A percentile compares a stretch with the other conserved stretches of the same genome.
phyloP scores from a whole-genome alignment of 2,113 vertebrate genomes.

The Cyanoramphus novaezelandiae region DNA sequence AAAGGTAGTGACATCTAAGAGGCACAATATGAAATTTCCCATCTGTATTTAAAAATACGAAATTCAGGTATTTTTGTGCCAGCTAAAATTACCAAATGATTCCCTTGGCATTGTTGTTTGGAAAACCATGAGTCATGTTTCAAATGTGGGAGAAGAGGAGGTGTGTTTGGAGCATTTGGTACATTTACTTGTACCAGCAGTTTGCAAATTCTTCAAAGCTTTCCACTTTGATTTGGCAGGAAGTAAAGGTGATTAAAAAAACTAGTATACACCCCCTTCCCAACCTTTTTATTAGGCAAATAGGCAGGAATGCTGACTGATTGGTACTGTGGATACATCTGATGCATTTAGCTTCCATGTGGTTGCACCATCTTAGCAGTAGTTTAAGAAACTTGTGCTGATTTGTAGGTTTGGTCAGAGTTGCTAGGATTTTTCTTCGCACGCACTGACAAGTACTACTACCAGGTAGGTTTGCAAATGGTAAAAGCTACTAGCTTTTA shows the following conservation, averaged over 20 bases:
- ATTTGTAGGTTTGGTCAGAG: neutral
- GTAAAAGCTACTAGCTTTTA: neutral
- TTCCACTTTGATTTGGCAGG: neutral
- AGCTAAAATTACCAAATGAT: neutral
- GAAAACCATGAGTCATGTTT: neutral
- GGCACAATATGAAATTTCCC: neutral
- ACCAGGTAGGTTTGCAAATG: neutral
- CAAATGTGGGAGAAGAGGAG: neutral
- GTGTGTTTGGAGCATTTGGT: neutral
- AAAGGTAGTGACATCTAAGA: neutral
- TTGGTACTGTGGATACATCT: neutral
- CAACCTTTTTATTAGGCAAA: neutral
- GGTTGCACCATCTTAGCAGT: neutral
- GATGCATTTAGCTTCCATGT: neutral
- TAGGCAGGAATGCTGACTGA: neutral
- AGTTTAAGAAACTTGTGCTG: neutral
- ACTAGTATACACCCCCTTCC: no score
- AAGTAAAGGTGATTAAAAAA: neutral
- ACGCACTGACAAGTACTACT: neutral
- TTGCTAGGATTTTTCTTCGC: neutral
- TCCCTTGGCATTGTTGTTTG: neutral
- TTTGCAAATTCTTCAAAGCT: neutral
- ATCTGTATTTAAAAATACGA: neutral
- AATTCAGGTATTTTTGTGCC: neutral
- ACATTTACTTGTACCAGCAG: neutral